Evolutionary conservation across 2,113 vertebrate genomes (phyloP).

Genomic region (Melanerpes formicivorus): DNA sequence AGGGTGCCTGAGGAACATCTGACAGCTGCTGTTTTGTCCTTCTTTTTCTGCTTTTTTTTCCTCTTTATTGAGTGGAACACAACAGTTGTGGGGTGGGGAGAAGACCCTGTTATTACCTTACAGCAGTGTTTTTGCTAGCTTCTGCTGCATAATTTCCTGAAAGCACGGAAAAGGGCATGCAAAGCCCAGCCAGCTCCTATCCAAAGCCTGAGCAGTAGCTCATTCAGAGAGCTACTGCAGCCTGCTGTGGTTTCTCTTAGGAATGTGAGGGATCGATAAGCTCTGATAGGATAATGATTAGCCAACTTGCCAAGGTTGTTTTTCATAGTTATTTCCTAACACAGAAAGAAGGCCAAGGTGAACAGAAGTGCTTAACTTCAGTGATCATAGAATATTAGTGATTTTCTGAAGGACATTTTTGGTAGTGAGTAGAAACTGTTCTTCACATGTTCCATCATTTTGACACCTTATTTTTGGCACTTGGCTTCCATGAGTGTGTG

Average conservation of each 20-base stretch:
- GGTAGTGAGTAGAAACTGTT: neutral
- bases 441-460: neutral
- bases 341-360: neutral
- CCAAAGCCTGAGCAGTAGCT: neutral
- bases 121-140: neutral
- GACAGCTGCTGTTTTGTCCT: slow-evolving; percentile 49
- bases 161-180: neutral
- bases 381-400: neutral
- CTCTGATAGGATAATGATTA: neutral
- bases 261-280: neutral
- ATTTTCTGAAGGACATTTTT: neutral
- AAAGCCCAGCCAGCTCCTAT: neutral
- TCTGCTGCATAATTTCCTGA: neutral
- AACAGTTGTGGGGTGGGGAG: neutral
- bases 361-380: neutral
- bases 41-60: neutral
- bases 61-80: neutral
- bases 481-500: neutral
- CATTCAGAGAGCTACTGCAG: neutral
- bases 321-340: neutral
- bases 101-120: neutral
- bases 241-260: rapidly evolving
- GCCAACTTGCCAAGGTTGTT: neutral
- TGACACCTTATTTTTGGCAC: neutral
- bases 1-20: slow-evolving; percentile 19